Percentiles rank a stretch among this genome's conserved stretches.
Evolutionary conservation across 2,888 invertebrate species (phyloP).

Genomic region (Harmothoe impar): DNA sequence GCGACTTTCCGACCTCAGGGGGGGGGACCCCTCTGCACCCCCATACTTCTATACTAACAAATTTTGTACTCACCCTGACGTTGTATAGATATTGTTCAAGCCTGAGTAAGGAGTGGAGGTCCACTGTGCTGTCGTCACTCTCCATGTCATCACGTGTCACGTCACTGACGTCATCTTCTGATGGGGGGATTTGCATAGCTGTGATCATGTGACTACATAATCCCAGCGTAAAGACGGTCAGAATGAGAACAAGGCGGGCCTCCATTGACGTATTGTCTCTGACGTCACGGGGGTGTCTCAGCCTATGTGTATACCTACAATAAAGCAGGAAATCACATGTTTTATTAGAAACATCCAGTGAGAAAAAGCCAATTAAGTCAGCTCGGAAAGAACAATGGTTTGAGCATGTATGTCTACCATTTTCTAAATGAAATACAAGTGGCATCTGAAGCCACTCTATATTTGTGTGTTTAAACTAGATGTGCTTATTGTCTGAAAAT

Average conservation of each 20-base stretch:
- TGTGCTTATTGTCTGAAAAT: too few species aligned
- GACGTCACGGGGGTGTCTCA: not conserved
- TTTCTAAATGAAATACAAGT: too few species aligned
- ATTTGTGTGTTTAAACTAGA: too few species aligned
- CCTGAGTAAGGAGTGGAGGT: not conserved
- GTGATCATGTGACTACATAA: not conserved
- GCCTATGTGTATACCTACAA: not conserved
- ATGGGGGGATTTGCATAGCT: not conserved
- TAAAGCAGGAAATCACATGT: not conserved
- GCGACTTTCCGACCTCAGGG: too few species aligned
- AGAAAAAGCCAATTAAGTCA: too few species aligned
- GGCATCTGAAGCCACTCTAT: too few species aligned
- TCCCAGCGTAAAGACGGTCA: not conserved
- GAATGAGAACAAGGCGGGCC: conserved; percentile 9
- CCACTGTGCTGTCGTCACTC: not conserved
- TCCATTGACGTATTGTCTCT: not conserved
- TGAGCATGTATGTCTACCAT: too few species aligned
- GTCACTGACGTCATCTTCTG: not conserved
- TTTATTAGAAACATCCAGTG: too few species aligned
- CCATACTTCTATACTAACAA: too few species aligned
- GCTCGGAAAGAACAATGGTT: too few species aligned
- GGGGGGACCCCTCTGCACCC: too few species aligned
- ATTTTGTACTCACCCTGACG: not conserved
- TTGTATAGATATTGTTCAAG: conserved; percentile 12
- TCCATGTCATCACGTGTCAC: not conserved